Conservation (phyloP, 2,797 vertebrate species). For the Lepus townsendii region DNA sequence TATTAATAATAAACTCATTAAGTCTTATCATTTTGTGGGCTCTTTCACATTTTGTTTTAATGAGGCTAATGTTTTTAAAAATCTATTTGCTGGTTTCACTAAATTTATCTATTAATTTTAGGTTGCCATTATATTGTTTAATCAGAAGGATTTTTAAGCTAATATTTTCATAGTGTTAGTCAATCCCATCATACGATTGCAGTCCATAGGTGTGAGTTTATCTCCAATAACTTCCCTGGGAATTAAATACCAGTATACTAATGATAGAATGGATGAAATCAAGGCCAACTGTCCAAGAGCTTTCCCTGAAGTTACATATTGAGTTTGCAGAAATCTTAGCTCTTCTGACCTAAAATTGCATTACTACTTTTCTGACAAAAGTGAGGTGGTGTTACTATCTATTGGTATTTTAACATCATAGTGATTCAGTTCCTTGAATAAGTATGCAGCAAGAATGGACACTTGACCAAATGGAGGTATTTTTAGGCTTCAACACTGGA, state of each 20-base stretch:
- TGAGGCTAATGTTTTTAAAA: slow-evolving; percentile 42
- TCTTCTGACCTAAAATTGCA: background rate
- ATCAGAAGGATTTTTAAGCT: slow-evolving; percentile 42
- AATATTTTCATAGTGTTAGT: background rate
- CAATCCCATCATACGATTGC: background rate
- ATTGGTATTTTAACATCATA: background rate
- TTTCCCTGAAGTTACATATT: background rate
- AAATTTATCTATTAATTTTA: slow-evolving; percentile 34
- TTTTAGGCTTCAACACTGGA: background rate
- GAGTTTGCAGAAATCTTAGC: background rate
- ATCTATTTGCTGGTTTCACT: slow-evolving; percentile 40
- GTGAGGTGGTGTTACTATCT: background rate
- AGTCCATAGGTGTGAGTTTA: background rate
- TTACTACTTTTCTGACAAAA: background rate
- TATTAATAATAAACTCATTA: slow-evolving; percentile 76
- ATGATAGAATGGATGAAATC: background rate
- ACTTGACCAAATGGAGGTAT: background rate
- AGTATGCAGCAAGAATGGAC: background rate
- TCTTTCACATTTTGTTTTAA: slow-evolving; percentile 65
- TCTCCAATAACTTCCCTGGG: background rate
- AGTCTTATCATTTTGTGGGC: slow-evolving; percentile 56
- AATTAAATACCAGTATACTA: background rate
- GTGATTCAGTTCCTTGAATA: background rate
- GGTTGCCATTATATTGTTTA: slow-evolving; percentile 23
- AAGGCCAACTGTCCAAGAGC: background rate